Evolutionary conservation across 2,888 invertebrate species (phyloP), one percentile per base, ranked within the genome.

Genomic region (Dione juno): DNA sequence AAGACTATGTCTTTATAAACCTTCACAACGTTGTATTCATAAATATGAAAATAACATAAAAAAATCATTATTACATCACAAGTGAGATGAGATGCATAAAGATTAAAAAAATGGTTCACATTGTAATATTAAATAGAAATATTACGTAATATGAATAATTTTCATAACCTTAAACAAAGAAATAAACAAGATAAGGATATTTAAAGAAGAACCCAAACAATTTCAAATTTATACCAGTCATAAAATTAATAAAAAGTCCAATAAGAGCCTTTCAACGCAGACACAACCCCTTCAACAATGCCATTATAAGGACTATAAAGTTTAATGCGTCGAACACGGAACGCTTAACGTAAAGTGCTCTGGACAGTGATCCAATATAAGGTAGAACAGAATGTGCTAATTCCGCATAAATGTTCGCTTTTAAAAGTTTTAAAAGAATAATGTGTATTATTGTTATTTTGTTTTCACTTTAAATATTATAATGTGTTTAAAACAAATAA

Each of bases 211-310:
- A 9, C 9, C n/a, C 28, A 37, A 63, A 63, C 16, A 63, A 16
- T 63, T 63, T 37, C 16, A 50, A 37, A 37, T 63, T 50, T 63
- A 63, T 50, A 50, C 14, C 35, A 35, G 28, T 41, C 28, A n/a
- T 61, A 40, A 61, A 61, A 35, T 45, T 41, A 53, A 61, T 43
- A 16, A 16, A 35, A 3, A 43, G 14, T 35, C 52, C 43, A 52
- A 67, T 61, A 53, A 67, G 59, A 50, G 67, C 52, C 35, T 67
- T 66, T 59, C 58, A 40, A 52, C 52, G 67, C 61, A 67, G 59
- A 67, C 67, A 67, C 67, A 61, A 67, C 61, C 67, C 67, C 61
- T 67, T 61, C 61, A 67, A 61, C 67, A 59, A 59, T 61, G 28
- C 61, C 61, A 67, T 53, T 67, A 67, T 61, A 67, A 67, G 67